These are phyloP conservation scores for Aspidiotus rigidus DNA, from an alignment of 2,888 invertebrate species.

Conservation along the genomic window DNA sequence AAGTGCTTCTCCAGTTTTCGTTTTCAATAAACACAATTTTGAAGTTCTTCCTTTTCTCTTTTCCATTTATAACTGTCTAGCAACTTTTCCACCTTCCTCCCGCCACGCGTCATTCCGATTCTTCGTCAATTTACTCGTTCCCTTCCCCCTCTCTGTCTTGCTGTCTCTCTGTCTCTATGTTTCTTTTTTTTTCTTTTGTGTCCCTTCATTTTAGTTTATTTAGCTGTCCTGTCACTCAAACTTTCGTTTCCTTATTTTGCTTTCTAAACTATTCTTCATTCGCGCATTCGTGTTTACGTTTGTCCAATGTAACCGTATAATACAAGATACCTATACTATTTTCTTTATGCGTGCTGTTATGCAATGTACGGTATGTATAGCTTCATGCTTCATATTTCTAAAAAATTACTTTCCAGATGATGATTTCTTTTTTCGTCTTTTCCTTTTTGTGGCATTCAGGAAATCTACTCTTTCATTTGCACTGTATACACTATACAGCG, in stretches of 20 bases:
- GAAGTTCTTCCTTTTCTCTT: conserved; percentile 33
- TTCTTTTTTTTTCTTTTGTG: conserved; percentile 4
- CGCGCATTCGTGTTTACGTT: background rate
- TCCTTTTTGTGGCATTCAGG: too few relatives aligned
- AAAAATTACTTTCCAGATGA: too few relatives aligned
- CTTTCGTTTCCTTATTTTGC: conserved; percentile 24
- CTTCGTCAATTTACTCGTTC: conserved; percentile 27
- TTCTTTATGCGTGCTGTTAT: too few relatives aligned
- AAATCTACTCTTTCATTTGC: too few relatives aligned
- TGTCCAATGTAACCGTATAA: too few relatives aligned
- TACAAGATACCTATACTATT: too few relatives aligned
- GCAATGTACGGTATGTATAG: too few relatives aligned
- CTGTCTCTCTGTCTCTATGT: background rate
- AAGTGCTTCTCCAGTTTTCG: conserved; percentile 29
- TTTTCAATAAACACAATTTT: conserved; percentile 34
- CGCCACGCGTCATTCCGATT: conserved; percentile 3
- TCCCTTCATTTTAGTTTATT: conserved; percentile 23
- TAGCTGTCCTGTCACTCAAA: conserved; percentile 33
- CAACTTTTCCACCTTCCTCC: conserved; percentile 26
- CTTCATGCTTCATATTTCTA: too few relatives aligned
- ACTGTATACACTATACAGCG: too few relatives aligned
- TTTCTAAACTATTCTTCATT: conserved; percentile 25
- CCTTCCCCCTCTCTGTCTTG: background rate
- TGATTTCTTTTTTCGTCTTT: too few relatives aligned
- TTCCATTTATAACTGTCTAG: conserved; percentile 32